Base-by-base conservation (phyloP, 1,140 invertebrate species). In the Lucilia cuprina region DNA sequence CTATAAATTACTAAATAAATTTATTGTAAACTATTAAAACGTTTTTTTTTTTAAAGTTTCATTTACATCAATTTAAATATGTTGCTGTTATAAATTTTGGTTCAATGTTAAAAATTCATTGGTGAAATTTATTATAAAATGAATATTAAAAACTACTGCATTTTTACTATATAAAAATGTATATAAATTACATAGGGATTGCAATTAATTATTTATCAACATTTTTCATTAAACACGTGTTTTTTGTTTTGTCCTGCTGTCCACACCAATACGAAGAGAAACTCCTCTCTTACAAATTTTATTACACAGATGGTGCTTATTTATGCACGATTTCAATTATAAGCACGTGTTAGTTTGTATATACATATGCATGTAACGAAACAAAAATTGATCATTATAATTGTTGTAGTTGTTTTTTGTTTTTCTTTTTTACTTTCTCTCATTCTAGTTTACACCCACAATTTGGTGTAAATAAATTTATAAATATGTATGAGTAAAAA, bases 201-300 rank as follows among this genome's bases (percentile, higher is more conserved):
- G 55, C 21, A 70, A 70, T 70, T 70, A 70, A 70, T 70, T 70
- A 70, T 70, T 70, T 70, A 70, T 70, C 65, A 70, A 21, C 65
- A 70, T 21, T 70, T 70, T 70, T 21, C 50, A 55, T 55, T 55
- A 55, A 55, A 17, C 41, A 41, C 41, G 10, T 7, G 41, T 41
- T 41, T 41, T 55, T 55, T n/a, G 50, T 55, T 7, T 10, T 55
- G 50, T 17, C 17, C 50, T 55, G 41, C 41, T 55, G 50, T 17
- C 17, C 50, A 55, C 50, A 55, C 50, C 17, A 55, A 55, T 0
- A 41, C 5, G 10, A 41, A 41, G 41, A 41, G 41, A 41, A 41
- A 41, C 41, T 41, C 41, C 41, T 41, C 41, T 41, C 41, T 41
- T 41, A 55, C 50, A 55, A 13, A 55, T 55, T 17, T 17, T 17